phyloP scores from a whole-genome alignment of 2,113 vertebrate genomes.

The Seriola dumerili region DNA sequence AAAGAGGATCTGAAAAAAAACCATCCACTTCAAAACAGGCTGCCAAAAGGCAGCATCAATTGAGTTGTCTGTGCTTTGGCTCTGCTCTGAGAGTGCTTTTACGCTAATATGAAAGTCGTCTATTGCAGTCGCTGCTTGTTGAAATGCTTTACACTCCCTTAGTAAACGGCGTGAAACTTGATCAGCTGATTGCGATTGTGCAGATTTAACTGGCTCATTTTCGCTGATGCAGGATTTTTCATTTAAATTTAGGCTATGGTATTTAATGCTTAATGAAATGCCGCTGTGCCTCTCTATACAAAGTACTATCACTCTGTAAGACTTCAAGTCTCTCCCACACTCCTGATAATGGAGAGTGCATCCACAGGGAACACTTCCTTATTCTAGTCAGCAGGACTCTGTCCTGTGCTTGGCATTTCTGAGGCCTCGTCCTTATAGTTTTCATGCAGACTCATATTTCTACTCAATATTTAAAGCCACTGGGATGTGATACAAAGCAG shows the following conservation, averaged over 20 bases:
- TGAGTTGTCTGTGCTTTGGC: background rate
- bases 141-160: background rate
- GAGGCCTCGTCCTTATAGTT: background rate
- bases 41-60: conserved; percentile 13
- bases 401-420: conserved; percentile 10
- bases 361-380: conserved; percentile 1
- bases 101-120: background rate
- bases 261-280: conserved; percentile 24
- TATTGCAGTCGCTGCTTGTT: background rate
- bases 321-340: background rate
- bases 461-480: background rate
- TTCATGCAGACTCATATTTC: conserved; percentile 18
- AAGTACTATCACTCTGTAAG: background rate
- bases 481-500: background rate
- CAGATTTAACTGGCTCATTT: conserved; percentile 14
- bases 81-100: conserved; percentile 17
- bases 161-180: background rate
- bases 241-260: background rate
- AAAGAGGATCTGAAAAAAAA: background rate
- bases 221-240: conserved; percentile 5
- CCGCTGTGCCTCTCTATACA: background rate
- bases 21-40: background rate
- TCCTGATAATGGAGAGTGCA: conserved; percentile 10
- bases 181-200: background rate
- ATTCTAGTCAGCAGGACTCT: conserved; percentile 14